Conservation (phyloP, 2,113 vertebrate genomes). For the Mellivora capensis region DNA sequence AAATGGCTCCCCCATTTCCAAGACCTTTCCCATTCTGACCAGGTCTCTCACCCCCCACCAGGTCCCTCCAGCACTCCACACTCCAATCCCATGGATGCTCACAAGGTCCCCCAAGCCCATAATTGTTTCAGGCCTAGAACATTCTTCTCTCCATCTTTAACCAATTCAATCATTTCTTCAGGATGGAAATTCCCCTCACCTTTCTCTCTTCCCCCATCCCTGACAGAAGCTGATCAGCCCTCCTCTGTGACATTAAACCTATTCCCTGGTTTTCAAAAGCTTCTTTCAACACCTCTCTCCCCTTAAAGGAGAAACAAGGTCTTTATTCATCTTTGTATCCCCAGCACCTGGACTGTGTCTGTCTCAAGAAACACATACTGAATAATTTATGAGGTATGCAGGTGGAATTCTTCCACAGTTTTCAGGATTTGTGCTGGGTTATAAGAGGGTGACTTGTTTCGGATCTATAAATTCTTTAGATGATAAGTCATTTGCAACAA, state of each 20-base stretch:
- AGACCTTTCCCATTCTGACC: background rate
- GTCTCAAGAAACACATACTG: background rate
- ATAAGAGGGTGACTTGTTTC: background rate
- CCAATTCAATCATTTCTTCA: background rate
- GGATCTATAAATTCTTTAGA: background rate
- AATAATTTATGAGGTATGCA: background rate
- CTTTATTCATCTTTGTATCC: background rate
- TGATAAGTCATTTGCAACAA: background rate
- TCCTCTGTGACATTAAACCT: background rate
- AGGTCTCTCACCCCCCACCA: background rate
- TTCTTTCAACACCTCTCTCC: background rate
- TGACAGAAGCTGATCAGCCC: background rate
- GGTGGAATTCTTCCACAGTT: background rate
- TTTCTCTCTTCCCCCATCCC: background rate
- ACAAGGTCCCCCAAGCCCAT: background rate
- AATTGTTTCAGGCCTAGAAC: background rate
- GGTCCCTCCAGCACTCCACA: background rate
- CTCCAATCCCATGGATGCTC: fast-evolving
- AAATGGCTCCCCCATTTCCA: background rate
- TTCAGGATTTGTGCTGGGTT: background rate
- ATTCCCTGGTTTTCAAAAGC: background rate
- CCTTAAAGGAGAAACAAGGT: background rate
- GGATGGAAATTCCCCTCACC: background rate
- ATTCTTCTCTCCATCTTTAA: background rate
- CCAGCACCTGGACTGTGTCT: background rate